Evolutionary conservation across 2,888 invertebrate species (phyloP).

Genomic region (Ennomos quercinarius): DNA sequence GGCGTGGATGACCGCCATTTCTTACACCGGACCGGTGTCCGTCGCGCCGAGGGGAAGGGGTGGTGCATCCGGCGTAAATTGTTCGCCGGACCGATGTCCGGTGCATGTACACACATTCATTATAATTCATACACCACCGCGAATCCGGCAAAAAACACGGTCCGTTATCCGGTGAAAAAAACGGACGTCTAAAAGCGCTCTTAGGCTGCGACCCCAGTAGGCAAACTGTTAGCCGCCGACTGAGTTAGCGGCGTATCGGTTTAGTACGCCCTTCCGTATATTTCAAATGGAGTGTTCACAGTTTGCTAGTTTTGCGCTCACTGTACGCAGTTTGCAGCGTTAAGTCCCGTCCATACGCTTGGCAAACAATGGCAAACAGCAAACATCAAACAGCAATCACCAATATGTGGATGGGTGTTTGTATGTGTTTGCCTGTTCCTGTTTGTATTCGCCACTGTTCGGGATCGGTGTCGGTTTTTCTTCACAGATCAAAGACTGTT

Average conservation of each 20-base stretch:
- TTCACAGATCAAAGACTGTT: too few relatives aligned
- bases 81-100: slow-evolving; percentile 45
- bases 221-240: slow-evolving; percentile 5
- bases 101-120: slow-evolving; percentile 27
- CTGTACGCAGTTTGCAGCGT: slow-evolving; percentile 11
- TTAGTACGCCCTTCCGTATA: slow-evolving; percentile 30
- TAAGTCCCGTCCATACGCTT: too few relatives aligned
- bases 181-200: too few relatives aligned
- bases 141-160: slow-evolving; percentile 3
- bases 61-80: slow-evolving; percentile 45
- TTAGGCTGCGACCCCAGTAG: too few relatives aligned
- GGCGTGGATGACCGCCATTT: slow-evolving; percentile 38
- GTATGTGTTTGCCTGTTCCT: too few relatives aligned
- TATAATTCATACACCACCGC: slow-evolving; percentile 2
- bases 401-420: too few relatives aligned
- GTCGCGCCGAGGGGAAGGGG: slow-evolving; percentile 43
- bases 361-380: too few relatives aligned
- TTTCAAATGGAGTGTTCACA: slow-evolving; percentile 9
- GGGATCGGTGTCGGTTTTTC: too few relatives aligned
- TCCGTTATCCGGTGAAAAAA: too few relatives aligned
- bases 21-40: slow-evolving; percentile 42
- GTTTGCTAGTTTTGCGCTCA: slow-evolving; percentile 6
- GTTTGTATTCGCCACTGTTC: too few relatives aligned
- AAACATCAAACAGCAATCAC: too few relatives aligned
- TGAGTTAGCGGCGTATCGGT: slow-evolving; percentile 24